These are phyloP conservation scores for Trididemnum miniatum DNA, from an alignment of 23 tunicate species.

Conservation along the genomic window DNA sequence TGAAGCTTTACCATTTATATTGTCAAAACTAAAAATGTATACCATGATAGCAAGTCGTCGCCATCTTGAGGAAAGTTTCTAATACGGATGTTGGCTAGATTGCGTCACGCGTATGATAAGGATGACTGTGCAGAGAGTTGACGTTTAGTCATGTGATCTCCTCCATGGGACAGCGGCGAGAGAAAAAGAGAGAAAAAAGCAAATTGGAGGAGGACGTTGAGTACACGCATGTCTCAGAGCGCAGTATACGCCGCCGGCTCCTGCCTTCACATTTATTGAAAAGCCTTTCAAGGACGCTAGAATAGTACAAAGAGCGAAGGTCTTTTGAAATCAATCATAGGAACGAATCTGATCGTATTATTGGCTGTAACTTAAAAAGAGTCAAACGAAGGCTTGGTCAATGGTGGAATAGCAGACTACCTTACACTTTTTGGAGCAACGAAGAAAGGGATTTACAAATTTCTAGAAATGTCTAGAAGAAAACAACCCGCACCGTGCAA, in stretches of 20 bases:
- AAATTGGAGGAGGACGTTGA: constrained; percentile 64
- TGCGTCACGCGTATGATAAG: constrained; percentile 53
- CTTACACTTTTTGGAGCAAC: too few species aligned
- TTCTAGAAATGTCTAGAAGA: constrained; percentile 58
- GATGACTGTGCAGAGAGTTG: constrained; percentile 72
- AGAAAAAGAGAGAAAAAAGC: constrained; percentile 57
- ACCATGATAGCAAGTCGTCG: too few species aligned
- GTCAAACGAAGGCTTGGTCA: too few species aligned
- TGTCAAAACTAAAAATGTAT: too few species aligned
- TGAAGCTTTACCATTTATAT: not conserved
- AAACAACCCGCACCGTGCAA: constrained; percentile 81
- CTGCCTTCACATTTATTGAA: constrained; percentile 18
- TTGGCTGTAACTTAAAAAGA: too few species aligned
- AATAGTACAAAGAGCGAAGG: constrained; percentile 38
- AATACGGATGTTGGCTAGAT: constrained; percentile 39
- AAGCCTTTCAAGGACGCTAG: constrained; percentile 58
- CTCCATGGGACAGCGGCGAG: constrained; percentile 44
- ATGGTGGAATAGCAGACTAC: too few species aligned
- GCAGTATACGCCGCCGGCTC: constrained; percentile 40
- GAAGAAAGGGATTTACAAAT: too few species aligned
- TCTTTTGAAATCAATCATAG: constrained; percentile 26
- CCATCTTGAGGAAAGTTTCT: not conserved
- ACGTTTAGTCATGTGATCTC: constrained; percentile 70
- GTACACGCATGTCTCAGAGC: constrained; percentile 57
- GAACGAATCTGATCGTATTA: constrained; percentile 29